These are phyloP conservation scores for Epirrita christyi DNA, from an alignment of 2,888 invertebrate genomes.

Conservation along the genomic window DNA sequence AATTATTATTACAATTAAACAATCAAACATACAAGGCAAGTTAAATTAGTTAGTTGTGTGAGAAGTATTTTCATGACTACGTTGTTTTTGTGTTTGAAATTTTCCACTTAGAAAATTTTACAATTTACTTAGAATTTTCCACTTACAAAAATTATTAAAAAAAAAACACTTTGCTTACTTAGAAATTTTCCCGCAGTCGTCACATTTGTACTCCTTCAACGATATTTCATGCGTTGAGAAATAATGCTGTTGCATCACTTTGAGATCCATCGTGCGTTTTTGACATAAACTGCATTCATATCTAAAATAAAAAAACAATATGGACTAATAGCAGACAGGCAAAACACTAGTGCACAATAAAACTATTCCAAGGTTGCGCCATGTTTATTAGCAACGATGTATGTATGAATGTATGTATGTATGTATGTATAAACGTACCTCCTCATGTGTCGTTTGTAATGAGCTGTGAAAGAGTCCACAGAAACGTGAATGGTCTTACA, in stretches of 20 bases:
- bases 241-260: constrained; percentile 67
- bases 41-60: too few species aligned
- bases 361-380: too few species aligned
- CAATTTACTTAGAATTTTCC: too few species aligned
- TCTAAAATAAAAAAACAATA: constrained; percentile 39
- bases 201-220: constrained; percentile 58
- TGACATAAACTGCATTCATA: constrained; percentile 67
- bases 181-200: constrained; percentile 61
- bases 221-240: constrained; percentile 57
- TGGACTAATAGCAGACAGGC: too few species aligned
- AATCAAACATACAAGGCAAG: too few species aligned
- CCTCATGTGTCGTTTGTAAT: constrained; percentile 69
- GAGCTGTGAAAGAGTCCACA: constrained; percentile 64
- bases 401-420: too few species aligned
- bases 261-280: constrained; percentile 59
- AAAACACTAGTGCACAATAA: too few species aligned
- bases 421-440: constrained; percentile 48
- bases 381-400: too few species aligned
- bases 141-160: not conserved
- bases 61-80: too few species aligned
- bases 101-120: too few species aligned
- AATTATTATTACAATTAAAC: too few species aligned
- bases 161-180: constrained; percentile 51
- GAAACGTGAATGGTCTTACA: constrained; percentile 62
- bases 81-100: too few species aligned